These are phyloP conservation scores for Drosophila cognata DNA, from an alignment of 2,888 invertebrate genomes.

Conservation along the genomic window DNA sequence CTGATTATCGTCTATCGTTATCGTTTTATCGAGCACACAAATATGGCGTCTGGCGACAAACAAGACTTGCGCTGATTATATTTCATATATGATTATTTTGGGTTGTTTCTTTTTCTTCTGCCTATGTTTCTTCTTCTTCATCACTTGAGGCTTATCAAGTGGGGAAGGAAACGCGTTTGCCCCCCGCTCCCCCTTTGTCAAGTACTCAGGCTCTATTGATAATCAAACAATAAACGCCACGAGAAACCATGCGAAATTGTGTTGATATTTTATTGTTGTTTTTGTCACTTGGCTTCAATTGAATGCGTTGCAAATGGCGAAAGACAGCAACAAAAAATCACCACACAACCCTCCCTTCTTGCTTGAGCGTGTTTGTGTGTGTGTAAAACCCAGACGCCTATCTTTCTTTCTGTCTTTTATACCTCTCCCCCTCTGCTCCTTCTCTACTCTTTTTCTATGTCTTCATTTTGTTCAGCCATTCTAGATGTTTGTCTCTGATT, in stretches of 20 bases:
- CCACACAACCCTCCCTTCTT: not conserved
- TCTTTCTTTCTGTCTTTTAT: conserved; percentile 26
- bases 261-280: conserved; percentile 22
- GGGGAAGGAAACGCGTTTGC: not conserved
- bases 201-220: conserved; percentile 54
- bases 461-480: conserved; percentile 15
- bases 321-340: conserved; percentile 10
- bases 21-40: conserved; percentile 43
- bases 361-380: conserved; percentile 18
- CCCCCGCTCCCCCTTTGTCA: conserved; percentile 5
- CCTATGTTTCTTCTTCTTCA: conserved; percentile 14
- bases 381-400: conserved; percentile 37
- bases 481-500: conserved; percentile 35
- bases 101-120: not conserved
- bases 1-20: conserved; percentile 24
- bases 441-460: conserved; percentile 4
- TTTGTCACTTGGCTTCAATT: conserved; percentile 51
- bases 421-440: not conserved
- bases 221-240: conserved; percentile 72
- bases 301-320: conserved; percentile 34
- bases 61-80: conserved; percentile 33
- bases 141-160: conserved; percentile 34
- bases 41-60: conserved; percentile 20
- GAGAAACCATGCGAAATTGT: conserved; percentile 56
- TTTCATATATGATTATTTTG: conserved; percentile 6